Percentiles rank a stretch among this genome's conserved stretches.
Conservation (phyloP, 2,888 invertebrate species). For the Rhopalosiphum nymphaeae region DNA sequence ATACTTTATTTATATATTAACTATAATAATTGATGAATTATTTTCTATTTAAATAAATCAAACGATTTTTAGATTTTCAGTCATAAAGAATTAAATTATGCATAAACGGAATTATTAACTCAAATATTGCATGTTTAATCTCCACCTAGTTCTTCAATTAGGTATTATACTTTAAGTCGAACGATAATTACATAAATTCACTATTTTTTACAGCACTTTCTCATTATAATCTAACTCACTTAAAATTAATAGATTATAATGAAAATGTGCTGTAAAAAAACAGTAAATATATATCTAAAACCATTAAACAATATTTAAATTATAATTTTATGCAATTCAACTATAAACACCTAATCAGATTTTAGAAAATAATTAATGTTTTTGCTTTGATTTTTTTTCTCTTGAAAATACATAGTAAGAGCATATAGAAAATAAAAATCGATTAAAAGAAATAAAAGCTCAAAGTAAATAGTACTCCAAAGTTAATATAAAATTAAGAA, state of each 20-base stretch:
- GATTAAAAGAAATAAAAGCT: not conserved
- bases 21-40: not conserved
- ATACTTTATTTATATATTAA: not conserved
- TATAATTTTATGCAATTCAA: not conserved
- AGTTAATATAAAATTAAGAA: not conserved
- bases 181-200: not conserved
- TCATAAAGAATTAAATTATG: not conserved
- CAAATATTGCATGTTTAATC: not conserved
- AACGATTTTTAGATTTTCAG: not conserved
- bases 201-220: too few relatives aligned
- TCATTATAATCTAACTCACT: too few relatives aligned
- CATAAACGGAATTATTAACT: not conserved
- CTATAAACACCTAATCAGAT: not conserved
- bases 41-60: not conserved
- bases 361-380: not conserved
- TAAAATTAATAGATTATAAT: not conserved
- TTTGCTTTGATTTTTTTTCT: not conserved
- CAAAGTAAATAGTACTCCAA: not conserved
- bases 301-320: not conserved
- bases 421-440: not conserved
- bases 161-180: not conserved
- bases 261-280: not conserved
- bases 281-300: not conserved
- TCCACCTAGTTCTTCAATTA: not conserved
- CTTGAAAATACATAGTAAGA: not conserved